phyloP scores from a whole-genome alignment of 2,113 vertebrate genomes.

The Boulengeromyrus knoepffleri region DNA sequence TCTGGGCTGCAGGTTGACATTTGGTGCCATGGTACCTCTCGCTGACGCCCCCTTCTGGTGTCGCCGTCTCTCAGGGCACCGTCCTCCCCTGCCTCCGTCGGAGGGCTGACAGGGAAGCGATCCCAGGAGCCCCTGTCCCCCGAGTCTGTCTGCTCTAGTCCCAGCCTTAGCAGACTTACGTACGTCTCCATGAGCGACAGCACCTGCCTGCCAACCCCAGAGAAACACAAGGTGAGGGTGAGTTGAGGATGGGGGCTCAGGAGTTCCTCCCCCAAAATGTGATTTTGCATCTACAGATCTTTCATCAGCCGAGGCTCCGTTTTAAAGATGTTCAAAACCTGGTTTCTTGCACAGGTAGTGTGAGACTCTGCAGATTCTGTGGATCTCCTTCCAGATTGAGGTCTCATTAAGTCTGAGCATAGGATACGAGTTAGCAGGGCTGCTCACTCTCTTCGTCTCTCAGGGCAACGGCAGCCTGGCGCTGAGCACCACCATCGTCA shows the following conservation, averaged over 20 bases:
- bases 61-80: constrained; percentile 29
- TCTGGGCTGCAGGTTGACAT: background rate
- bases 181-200: constrained; percentile 75
- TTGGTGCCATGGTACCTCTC: background rate
- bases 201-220: constrained; percentile 41
- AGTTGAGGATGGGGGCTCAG: background rate
- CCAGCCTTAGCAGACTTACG: constrained; percentile 74
- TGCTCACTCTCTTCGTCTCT: constrained; percentile 14
- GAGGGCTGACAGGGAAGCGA: constrained; percentile 35
- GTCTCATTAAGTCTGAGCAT: background rate
- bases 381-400: background rate
- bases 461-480: constrained; percentile 67
- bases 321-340: background rate
- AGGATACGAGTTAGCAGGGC: background rate
- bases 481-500: constrained; percentile 84
- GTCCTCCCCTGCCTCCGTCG: constrained; percentile 36
- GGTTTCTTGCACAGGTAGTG: background rate
- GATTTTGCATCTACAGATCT: background rate
- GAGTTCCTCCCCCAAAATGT: background rate
- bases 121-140: constrained; percentile 47
- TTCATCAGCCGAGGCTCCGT: background rate
- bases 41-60: background rate
- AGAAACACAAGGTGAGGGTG: constrained; percentile 57
- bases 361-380: background rate
- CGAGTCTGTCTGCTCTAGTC: constrained; percentile 58